Evolutionary conservation across 1,140 invertebrate species (phyloP), one percentile per base, ranked within the genome.

Genomic region (Neodiprion virginianus): DNA sequence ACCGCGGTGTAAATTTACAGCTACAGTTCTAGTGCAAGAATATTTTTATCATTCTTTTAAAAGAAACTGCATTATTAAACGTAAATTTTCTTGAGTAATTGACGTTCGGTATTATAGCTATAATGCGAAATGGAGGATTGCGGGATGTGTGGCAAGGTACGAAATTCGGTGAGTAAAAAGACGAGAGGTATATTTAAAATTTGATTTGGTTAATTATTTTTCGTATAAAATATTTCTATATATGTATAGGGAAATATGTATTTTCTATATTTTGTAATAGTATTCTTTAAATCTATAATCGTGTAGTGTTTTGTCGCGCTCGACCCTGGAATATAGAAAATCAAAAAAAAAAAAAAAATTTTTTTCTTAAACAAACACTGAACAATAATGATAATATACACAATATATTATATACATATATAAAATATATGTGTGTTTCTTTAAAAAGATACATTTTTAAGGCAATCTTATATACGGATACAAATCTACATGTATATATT

Each of bases 161-260:
- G 17, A 21, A 21, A 21, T 61, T 61, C n/a, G 53, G 53, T 7
- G 17, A 65, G 7, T 72, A 14, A 21, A 11, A 21, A 53, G 65
- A 69, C 49, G 17, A 74, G 11, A 69, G 40, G 48, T 67, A 11
- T 12, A 47, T 65, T 75, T 75, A 76, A 75, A 69, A 67, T 80
- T 82, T 78, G 72, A 80, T 83, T 79, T 73, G 78, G 78, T 78
- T 82, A 78, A 83, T 88, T 86, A 85, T 86, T 88, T 87, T 40
- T 86, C 78, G 80, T 88, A 87, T 87, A 88, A 88, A 88, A 88
- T 87, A 85, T 87, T 79, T 88, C 77, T 85, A 73, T 61, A 53
- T 75, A 61, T 72, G 81, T 83, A 84, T 87, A 82, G 77, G 76
- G 76, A 76, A 85, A 40, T 40, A 40, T 40, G 28, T 40, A 40